phyloP scores from a whole-genome alignment of 2,113 vertebrate genomes.

The Sebastes schlegelii region DNA sequence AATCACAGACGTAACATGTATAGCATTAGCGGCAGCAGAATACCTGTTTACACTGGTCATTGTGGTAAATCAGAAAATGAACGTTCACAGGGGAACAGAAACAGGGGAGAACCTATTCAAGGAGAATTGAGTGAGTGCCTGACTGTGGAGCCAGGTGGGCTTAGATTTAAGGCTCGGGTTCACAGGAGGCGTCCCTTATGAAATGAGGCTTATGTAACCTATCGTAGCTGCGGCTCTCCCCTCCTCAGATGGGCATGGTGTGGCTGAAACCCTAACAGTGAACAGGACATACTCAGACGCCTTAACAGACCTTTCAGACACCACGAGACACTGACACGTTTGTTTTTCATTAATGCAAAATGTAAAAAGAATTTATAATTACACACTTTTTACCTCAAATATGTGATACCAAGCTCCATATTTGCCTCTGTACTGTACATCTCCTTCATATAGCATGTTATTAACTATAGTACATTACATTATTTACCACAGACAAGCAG shows the following conservation, averaged over 20 bases:
- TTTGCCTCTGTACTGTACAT: neutral
- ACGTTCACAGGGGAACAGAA: conserved; percentile 9
- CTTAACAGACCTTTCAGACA: conserved; percentile 30
- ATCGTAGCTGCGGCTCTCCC: conserved; percentile 11
- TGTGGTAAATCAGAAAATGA: neutral
- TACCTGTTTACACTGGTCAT: neutral
- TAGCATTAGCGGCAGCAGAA: neutral
- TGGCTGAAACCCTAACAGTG: conserved; percentile 23
- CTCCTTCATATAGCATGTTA: neutral
- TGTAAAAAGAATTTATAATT: neutral
- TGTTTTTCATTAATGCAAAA: conserved; percentile 3
- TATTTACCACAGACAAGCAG: neutral
- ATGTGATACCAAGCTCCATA: neutral
- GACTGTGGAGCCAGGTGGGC: conserved; percentile 34
- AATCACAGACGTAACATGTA: neutral
- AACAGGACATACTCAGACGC: conserved; percentile 18
- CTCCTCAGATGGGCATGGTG: conserved; percentile 35
- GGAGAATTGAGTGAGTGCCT: conserved; percentile 13
- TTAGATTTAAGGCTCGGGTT: conserved; percentile 28
- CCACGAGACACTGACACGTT: conserved; percentile 3
- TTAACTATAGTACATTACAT: neutral
- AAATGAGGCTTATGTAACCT: conserved; percentile 59
- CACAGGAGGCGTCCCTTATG: conserved; percentile 42
- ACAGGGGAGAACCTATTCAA: conserved; percentile 6
- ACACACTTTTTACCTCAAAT: neutral